Percentiles rank a stretch among this genome's conserved stretches.
Evolutionary conservation across 2,888 invertebrate genomes (phyloP).

Genomic region (Trichopoda pennipes): DNA sequence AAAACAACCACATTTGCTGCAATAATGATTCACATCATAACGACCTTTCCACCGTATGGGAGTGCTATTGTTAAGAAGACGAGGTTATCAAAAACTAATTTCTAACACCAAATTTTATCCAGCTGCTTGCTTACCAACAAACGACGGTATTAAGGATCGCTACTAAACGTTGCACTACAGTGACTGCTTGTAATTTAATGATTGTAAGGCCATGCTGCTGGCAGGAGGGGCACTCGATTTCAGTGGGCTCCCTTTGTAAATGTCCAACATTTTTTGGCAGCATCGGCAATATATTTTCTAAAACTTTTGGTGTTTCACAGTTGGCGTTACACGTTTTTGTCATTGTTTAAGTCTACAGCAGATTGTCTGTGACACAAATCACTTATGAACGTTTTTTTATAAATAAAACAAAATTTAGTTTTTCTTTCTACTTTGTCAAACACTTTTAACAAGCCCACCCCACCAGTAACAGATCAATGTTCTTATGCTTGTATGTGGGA

Average conservation of each 20-base stretch:
- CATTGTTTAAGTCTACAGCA: conserved; percentile 29
- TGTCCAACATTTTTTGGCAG: conserved; percentile 75
- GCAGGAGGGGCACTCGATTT: conserved; percentile 76
- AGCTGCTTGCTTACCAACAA: conserved; percentile 74
- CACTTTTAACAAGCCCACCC: neutral
- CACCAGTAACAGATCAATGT: neutral
- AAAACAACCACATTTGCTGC: conserved; percentile 78
- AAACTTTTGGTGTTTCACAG: conserved; percentile 32
- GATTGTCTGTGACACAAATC: conserved; percentile 62
- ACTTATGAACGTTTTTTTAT: conserved; percentile 24
- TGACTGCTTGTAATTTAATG: conserved; percentile 73
- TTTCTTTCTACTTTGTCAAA: neutral
- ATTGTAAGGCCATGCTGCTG: conserved; percentile 70
- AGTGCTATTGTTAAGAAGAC: conserved; percentile 69
- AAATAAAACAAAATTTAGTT: conserved; percentile 21
- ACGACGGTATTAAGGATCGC: conserved; percentile 74
- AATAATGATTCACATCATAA: conserved; percentile 78
- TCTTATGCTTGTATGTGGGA: neutral
- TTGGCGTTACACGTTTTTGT: conserved; percentile 28
- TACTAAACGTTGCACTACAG: conserved; percentile 72
- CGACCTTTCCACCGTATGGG: conserved; percentile 77
- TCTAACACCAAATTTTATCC: neutral
- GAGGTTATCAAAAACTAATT: too few relatives aligned
- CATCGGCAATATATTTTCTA: conserved; percentile 70
- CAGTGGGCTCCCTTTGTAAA: conserved; percentile 71